Base-by-base conservation (phyloP, 2,113 vertebrate species). In the Prunella fulvescens region DNA sequence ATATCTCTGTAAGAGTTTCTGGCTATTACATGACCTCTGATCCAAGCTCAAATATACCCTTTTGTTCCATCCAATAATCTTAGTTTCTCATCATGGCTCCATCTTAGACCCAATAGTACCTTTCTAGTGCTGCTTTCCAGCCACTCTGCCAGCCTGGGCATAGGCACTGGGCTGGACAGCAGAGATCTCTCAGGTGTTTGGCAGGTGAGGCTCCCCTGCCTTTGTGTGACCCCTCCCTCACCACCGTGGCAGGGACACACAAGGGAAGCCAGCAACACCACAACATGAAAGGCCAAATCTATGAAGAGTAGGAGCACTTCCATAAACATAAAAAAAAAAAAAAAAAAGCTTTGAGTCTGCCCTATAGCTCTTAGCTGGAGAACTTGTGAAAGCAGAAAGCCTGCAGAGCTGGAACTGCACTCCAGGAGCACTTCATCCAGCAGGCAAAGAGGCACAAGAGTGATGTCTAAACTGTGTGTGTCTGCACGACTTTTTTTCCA, bases 201-300 rank as follows among this genome's bases (percentile, higher is more conserved):
- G 10, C 11, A 40, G 54, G 19, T 44, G 20, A 73, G 20, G 37
- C 9, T 78, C 31, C 11, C 8, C 9, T 19, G 19, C 3, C 0
- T 45, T 50, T 45, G 6, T 35, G 20, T 16, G 48, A 76, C 47
- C 6, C 48, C 14, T 45, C 44, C 39, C 42, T 45, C 35, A 45
- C 17, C n/a, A 40, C 20, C 6, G 0, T 0, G 0, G 16, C 37
- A 62, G 24, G 56, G 47, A 57, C 0, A 0, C 13, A 13, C 31
- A 19, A 39, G 3, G 17, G 6, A 10, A 62, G 19, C 50, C n/a
- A 57, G 20, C 0, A 0, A 45, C 18, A 29, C 19, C 35, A 31
- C 1, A 1, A 20, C 1, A 6, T 40, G 12, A 77, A 76, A 54
- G 16, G 37, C 29, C 40, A 64, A 67, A 15, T 0, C 5, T 39